These are phyloP conservation scores for Atta cephalotes DNA, from an alignment of 1,140 invertebrate species.

Conservation along the genomic window DNA sequence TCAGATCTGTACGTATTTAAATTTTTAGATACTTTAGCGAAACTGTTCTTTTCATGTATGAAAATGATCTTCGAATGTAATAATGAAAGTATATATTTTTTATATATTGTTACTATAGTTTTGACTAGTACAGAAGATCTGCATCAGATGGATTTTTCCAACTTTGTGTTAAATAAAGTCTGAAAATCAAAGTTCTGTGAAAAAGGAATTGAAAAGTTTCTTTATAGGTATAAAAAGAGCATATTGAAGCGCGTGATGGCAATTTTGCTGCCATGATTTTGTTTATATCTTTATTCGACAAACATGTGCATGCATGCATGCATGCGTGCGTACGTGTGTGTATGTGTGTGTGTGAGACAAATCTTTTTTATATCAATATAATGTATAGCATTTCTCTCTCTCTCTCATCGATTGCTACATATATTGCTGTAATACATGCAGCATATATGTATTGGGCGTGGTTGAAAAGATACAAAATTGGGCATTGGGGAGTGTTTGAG, in stretches of 20 bases:
- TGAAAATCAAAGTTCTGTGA: conserved; percentile 13
- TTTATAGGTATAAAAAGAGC: not conserved
- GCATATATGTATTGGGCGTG: not conserved
- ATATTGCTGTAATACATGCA: not conserved
- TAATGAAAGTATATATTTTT: not conserved
- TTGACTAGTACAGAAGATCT: not conserved
- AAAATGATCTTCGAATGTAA: not conserved
- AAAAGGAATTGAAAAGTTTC: not conserved
- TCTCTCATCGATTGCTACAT: not conserved
- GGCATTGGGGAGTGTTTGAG: conserved; percentile 17
- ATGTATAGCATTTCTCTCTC: not conserved
- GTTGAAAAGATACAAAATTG: conserved; percentile 19
- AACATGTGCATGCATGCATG: not conserved
- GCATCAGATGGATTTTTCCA: no score
- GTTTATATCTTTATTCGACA: conserved; percentile 8
- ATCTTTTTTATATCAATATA: not conserved
- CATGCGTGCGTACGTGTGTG: not conserved
- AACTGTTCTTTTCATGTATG: no score
- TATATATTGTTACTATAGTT: not conserved
- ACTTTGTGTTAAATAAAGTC: not conserved
- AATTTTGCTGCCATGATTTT: not conserved
- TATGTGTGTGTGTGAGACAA: not conserved
- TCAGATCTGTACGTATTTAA: no score
- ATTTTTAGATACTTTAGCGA: no score
- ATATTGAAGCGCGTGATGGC: not conserved